These are phyloP conservation scores for Mechanitis mazaeus DNA, from an alignment of 2,888 invertebrate species.

Conservation along the genomic window DNA sequence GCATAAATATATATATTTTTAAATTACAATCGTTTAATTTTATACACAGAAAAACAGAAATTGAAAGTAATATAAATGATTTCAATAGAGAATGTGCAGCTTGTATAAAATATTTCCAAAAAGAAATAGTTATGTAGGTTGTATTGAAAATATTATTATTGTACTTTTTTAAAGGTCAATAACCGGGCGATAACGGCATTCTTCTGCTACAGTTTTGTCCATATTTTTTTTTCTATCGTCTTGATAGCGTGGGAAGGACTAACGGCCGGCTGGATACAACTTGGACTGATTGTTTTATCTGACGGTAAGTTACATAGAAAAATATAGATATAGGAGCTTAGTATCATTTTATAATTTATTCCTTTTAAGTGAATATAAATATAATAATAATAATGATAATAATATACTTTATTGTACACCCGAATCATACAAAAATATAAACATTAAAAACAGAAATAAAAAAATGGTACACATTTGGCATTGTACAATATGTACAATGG, in stretches of 20 bases:
- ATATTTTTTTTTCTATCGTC: slow-evolving; percentile 60
- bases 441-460: too few species aligned
- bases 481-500: too few species aligned
- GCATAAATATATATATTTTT: too few species aligned
- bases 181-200: slow-evolving; percentile 61
- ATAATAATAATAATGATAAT: too few species aligned
- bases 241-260: slow-evolving; percentile 64
- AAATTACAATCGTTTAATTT: too few species aligned
- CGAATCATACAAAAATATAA: too few species aligned
- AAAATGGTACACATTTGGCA: too few species aligned
- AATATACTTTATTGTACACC: too few species aligned
- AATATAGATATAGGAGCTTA: too few species aligned
- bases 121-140: background rate
- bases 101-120: slow-evolving; percentile 9
- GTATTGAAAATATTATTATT: background rate
- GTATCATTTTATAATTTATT: too few species aligned
- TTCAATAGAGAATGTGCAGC: background rate
- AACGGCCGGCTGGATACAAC: slow-evolving; percentile 60
- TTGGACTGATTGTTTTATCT: slow-evolving; percentile 53
- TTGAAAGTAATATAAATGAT: background rate
- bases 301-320: slow-evolving; percentile 47
- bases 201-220: slow-evolving; percentile 68
- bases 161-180: slow-evolving; percentile 50
- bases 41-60: too few species aligned
- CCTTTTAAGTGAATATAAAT: too few species aligned